Evolutionary conservation across 2,113 vertebrate genomes (phyloP).

Genomic region (Lethenteron camtschaticum): DNA sequence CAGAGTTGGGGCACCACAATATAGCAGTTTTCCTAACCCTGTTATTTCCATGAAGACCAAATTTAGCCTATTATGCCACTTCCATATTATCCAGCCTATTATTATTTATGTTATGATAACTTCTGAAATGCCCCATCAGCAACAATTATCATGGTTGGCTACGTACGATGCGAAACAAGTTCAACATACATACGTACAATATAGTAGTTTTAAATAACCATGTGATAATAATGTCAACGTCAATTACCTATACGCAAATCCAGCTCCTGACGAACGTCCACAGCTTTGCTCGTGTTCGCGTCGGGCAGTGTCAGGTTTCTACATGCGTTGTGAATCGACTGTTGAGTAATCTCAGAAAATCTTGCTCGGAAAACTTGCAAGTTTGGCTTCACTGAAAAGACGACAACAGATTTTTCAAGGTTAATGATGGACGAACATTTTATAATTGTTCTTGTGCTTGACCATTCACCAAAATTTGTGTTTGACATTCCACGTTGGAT

Average conservation of each 20-base stretch:
- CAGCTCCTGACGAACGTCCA: conserved; percentile 76
- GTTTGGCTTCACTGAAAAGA: conserved; percentile 40
- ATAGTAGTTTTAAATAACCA: background rate
- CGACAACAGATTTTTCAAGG: background rate
- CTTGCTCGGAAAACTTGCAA: conserved; percentile 60
- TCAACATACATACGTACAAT: background rate
- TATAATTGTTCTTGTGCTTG: background rate
- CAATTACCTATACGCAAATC: conserved; percentile 67
- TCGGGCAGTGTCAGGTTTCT: conserved; percentile 53
- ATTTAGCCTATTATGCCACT: no score
- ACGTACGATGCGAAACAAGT: no score
- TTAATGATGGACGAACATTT: background rate
- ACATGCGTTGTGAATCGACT: conserved; percentile 47
- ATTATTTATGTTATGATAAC: no score
- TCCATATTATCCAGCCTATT: no score
- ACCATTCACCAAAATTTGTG: no score
- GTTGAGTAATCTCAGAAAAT: conserved; percentile 79
- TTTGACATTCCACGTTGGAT: no score
- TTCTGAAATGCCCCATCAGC: no score
- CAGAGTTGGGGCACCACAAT: no score
- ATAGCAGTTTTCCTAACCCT: no score
- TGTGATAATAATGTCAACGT: no score
- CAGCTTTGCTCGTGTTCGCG: conserved; percentile 47
- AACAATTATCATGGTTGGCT: no score
- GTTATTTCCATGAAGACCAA: no score